These are phyloP conservation scores for Diachrysia chrysitis DNA, from an alignment of 2,888 invertebrate species.

Conservation along the genomic window DNA sequence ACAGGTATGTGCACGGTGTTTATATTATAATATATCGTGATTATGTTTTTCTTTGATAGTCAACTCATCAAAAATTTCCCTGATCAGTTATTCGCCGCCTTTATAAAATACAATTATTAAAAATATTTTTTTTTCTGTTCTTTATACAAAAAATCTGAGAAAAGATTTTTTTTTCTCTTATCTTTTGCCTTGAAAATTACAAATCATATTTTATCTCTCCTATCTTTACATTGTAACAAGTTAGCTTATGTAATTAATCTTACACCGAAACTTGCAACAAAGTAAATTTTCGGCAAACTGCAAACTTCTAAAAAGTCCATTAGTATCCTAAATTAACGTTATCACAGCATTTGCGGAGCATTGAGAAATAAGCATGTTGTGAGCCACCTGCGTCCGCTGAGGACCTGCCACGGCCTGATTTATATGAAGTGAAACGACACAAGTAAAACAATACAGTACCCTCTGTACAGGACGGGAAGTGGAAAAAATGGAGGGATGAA, in stretches of 20 bases:
- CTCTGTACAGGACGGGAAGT: slow-evolving; percentile 67
- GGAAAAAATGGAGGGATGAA: slow-evolving; percentile 69
- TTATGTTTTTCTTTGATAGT: background rate
- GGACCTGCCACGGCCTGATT: slow-evolving; percentile 79
- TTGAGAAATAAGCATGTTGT: slow-evolving; percentile 59
- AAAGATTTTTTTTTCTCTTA: too few relatives aligned
- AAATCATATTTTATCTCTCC: too few relatives aligned
- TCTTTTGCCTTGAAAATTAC: too few relatives aligned
- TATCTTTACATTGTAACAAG: background rate
- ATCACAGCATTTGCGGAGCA: slow-evolving; percentile 54
- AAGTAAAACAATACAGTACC: slow-evolving; percentile 75
- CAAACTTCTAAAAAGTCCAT: slow-evolving; percentile 15
- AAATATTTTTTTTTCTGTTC: too few relatives aligned
- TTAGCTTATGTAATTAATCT: background rate
- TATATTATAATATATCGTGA: background rate
- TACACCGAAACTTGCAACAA: too few relatives aligned
- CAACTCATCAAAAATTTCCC: too few relatives aligned
- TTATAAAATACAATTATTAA: too few relatives aligned
- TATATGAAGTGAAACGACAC: slow-evolving; percentile 74
- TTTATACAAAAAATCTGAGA: too few relatives aligned
- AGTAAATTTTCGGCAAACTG: too few relatives aligned
- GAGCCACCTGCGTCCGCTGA: slow-evolving; percentile 82
- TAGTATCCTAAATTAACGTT: slow-evolving; percentile 49
- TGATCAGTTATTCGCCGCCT: too few relatives aligned
- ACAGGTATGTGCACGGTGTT: background rate